Conservation (phyloP, 1,140 invertebrate genomes). For the Schlechtendalia chinensis region DNA sequence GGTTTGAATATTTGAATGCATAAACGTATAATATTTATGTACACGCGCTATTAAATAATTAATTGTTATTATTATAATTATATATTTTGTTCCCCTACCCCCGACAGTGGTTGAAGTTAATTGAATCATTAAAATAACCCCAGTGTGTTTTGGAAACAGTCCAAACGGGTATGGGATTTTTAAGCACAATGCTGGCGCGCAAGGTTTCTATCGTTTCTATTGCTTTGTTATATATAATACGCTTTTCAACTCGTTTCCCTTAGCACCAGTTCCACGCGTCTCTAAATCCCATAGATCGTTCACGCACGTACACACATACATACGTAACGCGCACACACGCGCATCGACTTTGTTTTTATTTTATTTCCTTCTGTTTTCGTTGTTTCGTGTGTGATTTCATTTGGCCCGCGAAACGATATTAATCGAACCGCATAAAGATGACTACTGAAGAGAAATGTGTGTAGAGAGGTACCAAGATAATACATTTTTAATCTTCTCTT, state of each 20-base stretch:
- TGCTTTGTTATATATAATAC: slow-evolving; percentile 21
- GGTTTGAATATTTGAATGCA: too few species aligned
- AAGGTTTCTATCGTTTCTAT: not conserved
- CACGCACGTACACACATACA: too few species aligned
- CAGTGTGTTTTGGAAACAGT: slow-evolving; percentile 27
- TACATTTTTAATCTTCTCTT: too few species aligned
- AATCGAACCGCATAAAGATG: not conserved
- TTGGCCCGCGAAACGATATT: not conserved
- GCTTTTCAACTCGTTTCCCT: not conserved
- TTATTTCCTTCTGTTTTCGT: not conserved
- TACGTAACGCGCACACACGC: not conserved
- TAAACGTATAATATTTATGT: not conserved
- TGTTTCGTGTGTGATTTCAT: not conserved
- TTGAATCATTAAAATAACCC: slow-evolving; percentile 36
- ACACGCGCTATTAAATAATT: not conserved
- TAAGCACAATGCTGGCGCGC: slow-evolving; percentile 3
- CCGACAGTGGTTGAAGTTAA: slow-evolving; percentile 22
- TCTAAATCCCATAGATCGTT: too few species aligned
- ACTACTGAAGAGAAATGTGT: too few species aligned
- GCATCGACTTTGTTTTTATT: not conserved
- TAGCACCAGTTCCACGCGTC: too few species aligned
- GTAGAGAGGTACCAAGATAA: too few species aligned
- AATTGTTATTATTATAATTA: not conserved
- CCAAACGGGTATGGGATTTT: slow-evolving; percentile 14
- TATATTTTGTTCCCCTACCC: not conserved